Evolutionary conservation across 1,140 invertebrate species (phyloP), one percentile per base, ranked within the genome.

Genomic region (Theocolax elegans): DNA sequence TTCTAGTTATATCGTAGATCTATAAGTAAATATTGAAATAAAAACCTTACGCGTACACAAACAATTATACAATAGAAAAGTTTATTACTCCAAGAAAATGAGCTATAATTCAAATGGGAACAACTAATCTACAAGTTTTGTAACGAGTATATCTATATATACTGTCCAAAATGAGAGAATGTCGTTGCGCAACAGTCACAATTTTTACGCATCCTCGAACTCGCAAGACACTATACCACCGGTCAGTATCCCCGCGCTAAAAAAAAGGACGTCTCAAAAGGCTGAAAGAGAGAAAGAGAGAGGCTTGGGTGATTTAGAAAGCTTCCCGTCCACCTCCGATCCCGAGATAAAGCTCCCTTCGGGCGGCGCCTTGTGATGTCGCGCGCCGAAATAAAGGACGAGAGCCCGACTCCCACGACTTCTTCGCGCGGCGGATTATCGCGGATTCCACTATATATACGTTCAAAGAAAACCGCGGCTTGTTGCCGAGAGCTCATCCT

Each of bases 301-400:
- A n/a, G n/a, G n/a, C n/a, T n/a, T n/a, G n/a, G n/a, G n/a, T 77
- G 78, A 79, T 81, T 80, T 80, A 78, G 77, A 80, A 79, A 79
- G 77, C 75, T 46, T 19, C 40, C 53, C 54, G 63, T 58, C 64
- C 58, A 56, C 68, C 56, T 60, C 71, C 75, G 80, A 83, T 82
- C 72, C 64, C 56, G 71, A 75, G 78, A 80, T 82, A 77, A 53
- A 80, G 73, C 72, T 63, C 69, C 46, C 29, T 65, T 73, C 66
- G 12, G 71, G 67, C 65, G 60, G 72, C 58, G 29, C 46, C 60
- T 21, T 79, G 51, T 77, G 77, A 78, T 78, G 73, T 53, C 59
- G n/a, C 44, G 17, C 49, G 73, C 75, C 72, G 74, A 77, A 79
- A 80, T 71, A 71, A 71, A 76, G 72, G 58, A 68, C 66, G 51